Conservation (phyloP, 2,888 invertebrate genomes). For the Pasiphila rectangulata region DNA sequence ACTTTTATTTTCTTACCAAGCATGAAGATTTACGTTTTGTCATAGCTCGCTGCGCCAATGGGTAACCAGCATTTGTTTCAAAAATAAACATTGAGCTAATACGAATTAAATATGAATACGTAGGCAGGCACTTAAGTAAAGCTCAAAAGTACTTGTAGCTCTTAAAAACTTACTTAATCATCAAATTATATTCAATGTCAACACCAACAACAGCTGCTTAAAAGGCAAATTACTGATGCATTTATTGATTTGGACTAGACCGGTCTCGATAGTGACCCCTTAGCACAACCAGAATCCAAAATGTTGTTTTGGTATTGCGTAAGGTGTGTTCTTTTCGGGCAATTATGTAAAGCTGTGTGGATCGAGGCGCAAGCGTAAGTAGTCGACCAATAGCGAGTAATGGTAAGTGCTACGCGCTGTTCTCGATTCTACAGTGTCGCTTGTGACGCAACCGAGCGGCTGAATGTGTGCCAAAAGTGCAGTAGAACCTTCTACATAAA, state of each 20-base stretch:
- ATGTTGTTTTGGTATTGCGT: conserved; percentile 67
- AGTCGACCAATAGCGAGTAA: conserved; percentile 56
- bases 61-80: background rate
- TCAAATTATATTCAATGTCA: conserved; percentile 28
- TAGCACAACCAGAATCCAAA: conserved; percentile 60
- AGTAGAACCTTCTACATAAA: conserved; percentile 54
- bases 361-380: conserved; percentile 57
- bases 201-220: conserved; percentile 12
- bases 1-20: conserved; percentile 32
- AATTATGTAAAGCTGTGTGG: conserved; percentile 74
- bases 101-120: no score
- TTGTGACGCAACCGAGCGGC: conserved; percentile 55
- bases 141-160: background rate
- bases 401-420: conserved; percentile 76
- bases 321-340: conserved; percentile 69
- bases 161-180: conserved; percentile 4
- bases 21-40: background rate
- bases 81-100: background rate
- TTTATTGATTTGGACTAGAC: conserved; percentile 28
- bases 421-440: conserved; percentile 59
- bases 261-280: conserved; percentile 49
- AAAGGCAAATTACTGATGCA: conserved; percentile 26
- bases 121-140: background rate
- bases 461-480: conserved; percentile 79
- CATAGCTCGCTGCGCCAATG: background rate